Evolutionary conservation across 2,797 vertebrate species (phyloP), one percentile per base, ranked within the genome.

Genomic region (Oophaga sylvatica): DNA sequence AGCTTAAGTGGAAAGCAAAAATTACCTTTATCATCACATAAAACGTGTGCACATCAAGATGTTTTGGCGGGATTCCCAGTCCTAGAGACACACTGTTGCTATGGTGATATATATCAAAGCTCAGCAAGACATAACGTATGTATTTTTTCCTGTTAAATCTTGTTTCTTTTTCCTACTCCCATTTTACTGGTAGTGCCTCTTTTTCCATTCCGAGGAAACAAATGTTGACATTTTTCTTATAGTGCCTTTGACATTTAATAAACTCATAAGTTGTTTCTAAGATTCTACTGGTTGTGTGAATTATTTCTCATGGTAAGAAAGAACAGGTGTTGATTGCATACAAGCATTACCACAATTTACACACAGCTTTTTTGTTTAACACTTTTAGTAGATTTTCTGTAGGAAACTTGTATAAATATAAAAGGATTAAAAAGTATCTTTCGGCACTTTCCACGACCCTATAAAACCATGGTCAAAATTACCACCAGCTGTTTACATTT

Each of bases 71-170:
- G 57, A 83, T 83, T 89, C 84, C 88, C 88, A 89, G 84, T 29
- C 80, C 70, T 75, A 20, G 65, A 81, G 80, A 86, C 79, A 86
- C 83, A 83, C 84, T 83, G 88, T 89, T 89, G 80, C 88, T 80
- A 86, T 89, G 88, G 88, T 83, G 80, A 89, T 89, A 78, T 86
- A 89, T 89, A 89, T 89, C 88, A 89, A 86, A 89, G 88, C 88
- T 89, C 80, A n/a, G 88, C 80, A 89, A 83, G 80, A 83, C 65
- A 65, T 63, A 83, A 86, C 83, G 62, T 89, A 89, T 89, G 84
- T 86, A 83, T 86, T 86, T 89, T 65, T 41, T 48, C 60, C 67
- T 73, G n/a, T 85, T 81, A 63, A 31, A 68, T 41, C 77, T 86
- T 78, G n/a, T 82, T 89, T 75, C 31, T 5, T 35, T 76, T 82